phyloP scores from a whole-genome alignment of 2,888 invertebrate genomes.

The Camptogramma bilineatum region DNA sequence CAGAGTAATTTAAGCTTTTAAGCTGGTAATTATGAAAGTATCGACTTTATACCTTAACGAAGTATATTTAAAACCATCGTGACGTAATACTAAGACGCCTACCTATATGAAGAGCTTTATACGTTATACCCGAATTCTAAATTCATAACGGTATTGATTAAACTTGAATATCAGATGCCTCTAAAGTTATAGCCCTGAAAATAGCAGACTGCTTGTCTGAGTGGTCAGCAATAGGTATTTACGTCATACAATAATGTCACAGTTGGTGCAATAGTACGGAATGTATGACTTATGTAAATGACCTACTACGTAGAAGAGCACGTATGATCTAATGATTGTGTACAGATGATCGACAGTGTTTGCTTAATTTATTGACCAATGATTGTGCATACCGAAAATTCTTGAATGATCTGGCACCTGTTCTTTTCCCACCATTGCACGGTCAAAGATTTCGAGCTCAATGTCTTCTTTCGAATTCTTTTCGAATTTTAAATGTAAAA shows the following conservation, averaged over 20 bases:
- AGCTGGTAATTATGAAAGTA: neutral
- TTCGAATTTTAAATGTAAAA: no score
- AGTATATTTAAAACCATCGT: neutral
- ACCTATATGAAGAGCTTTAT: neutral
- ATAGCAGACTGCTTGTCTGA: slow-evolving; percentile 14
- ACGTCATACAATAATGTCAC: slow-evolving; percentile 11
- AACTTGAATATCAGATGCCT: neutral
- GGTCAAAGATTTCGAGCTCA: no score
- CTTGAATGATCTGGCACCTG: no score
- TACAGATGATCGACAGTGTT: no score
- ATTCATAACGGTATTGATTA: neutral
- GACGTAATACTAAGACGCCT: neutral
- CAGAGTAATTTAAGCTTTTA: neutral
- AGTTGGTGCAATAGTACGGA: neutral
- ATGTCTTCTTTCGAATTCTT: no score
- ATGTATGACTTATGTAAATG: neutral
- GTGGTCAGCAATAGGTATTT: neutral
- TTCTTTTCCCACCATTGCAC: no score
- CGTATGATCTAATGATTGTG: no score
- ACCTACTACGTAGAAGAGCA: no score
- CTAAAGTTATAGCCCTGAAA: slow-evolving; percentile 11
- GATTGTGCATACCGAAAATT: no score
- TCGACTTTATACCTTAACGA: neutral
- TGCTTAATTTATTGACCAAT: no score
- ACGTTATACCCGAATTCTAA: neutral